Evolutionary conservation across 2,113 vertebrate species (phyloP), one percentile per base, ranked within the genome.

Genomic region (Gopherus flavomarginatus): DNA sequence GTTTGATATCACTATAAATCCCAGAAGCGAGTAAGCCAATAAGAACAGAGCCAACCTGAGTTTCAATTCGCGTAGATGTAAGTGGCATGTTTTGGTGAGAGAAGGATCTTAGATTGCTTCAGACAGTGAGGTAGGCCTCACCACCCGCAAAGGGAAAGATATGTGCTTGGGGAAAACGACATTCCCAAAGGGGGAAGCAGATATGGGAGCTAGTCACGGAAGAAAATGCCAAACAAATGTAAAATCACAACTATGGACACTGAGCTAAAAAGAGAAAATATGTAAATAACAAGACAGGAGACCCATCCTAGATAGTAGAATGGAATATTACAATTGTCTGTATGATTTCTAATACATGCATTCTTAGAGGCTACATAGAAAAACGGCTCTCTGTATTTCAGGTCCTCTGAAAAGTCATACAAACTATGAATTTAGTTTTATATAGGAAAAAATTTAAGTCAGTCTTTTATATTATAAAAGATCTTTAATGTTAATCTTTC

Each of bases 401-500:
- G 83, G 88, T 89, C 84, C 65, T 29, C 26, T 82, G 47, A 27
- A 77, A 69, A 95, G 16, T n/a, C 85, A 22, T 1, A 6, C 47
- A 91, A 88, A 94, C 54, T n/a, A 75, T 69, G 86, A 6, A 27
- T 83, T 93, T 38, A 84, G 65, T 85, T 96, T 93, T 72, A 92
- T 8, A 95, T 59, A 93, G 94, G 24, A 88, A 92, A 85, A 54
- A 54, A 54, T n/a, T 69, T 69, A 57, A 94, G 94, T 88, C 2
- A n/a, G 24, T 42, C 78, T 91, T 62, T 85, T 81, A 24, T 80
- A 78, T 26, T 85, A 14, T 69, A 42, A 82, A 54, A 85, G 65
- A 47, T 82, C 69, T 87, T 93, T 44, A 88, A 95, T 83, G 29
- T 93, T 95, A 90, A 62, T 56, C 94, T 97, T 91, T 77, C 81